A percentile compares a stretch with the other conserved stretches of the same genome.
phyloP scores from a whole-genome alignment of 2,113 vertebrate genomes.

The Mustela lutreola region DNA sequence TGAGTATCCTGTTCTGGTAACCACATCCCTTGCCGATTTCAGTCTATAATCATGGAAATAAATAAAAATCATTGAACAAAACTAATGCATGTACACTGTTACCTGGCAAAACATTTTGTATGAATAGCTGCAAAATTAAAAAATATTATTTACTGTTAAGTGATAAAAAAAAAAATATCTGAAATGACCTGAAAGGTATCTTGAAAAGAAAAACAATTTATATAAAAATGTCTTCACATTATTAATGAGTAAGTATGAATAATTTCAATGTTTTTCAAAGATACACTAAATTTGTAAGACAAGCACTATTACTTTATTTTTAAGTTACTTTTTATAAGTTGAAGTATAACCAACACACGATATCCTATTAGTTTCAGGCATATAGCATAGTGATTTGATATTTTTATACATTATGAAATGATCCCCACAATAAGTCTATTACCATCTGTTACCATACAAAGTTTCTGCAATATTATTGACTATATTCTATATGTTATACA shows the following conservation, averaged over 20 bases:
- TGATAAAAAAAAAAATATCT: constrained; percentile 47
- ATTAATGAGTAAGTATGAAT: constrained; percentile 17
- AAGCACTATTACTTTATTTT: constrained; percentile 30
- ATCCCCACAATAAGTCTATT: neutral
- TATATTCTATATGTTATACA: neutral
- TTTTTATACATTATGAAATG: neutral
- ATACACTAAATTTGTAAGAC: neutral
- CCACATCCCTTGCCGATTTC: constrained; percentile 93
- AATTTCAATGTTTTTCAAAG: constrained; percentile 54
- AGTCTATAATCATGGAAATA: constrained; percentile 88
- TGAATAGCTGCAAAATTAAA: constrained; percentile 53
- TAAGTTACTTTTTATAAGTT: constrained; percentile 48
- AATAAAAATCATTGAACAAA: constrained; percentile 52
- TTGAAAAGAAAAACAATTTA: constrained; percentile 38
- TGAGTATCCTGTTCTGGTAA: constrained; percentile 94
- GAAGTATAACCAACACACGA: neutral
- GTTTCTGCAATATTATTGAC: neutral
- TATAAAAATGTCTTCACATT: constrained; percentile 28
- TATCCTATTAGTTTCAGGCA: neutral
- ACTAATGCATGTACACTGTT: neutral
- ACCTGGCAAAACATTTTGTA: constrained; percentile 20
- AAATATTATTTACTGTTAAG: constrained; percentile 6
- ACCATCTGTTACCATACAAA: neutral
- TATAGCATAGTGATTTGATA: neutral
- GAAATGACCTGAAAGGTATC: constrained; percentile 36